phyloP scores from a whole-genome alignment of 2,888 invertebrate species.

The Melitaea athalia region DNA sequence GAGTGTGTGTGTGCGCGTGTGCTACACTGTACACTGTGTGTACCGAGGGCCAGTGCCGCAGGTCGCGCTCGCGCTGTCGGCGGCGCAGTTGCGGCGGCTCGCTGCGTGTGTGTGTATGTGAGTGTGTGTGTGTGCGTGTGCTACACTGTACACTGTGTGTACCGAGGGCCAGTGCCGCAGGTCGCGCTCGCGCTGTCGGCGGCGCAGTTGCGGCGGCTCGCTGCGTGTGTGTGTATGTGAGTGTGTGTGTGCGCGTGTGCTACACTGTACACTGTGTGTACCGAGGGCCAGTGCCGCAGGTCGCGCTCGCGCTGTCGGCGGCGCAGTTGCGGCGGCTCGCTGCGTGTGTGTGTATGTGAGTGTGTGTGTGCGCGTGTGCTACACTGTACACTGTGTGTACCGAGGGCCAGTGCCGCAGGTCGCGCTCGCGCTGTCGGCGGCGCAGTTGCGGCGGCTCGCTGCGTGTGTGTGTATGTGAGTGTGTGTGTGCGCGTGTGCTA shows the following conservation, averaged over 20 bases:
- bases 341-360: neutral
- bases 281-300: slow-evolving; percentile 31
- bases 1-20: neutral
- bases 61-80: no score
- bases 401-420: slow-evolving; percentile 2
- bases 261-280: no score
- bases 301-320: neutral
- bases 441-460: slow-evolving; percentile 50
- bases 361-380: slow-evolving; percentile 24
- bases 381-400: slow-evolving; percentile 22
- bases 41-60: neutral
- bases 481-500: neutral
- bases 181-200: neutral
- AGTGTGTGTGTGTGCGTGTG: no score
- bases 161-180: slow-evolving; percentile 3
- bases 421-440: neutral
- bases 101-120: neutral
- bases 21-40: no score
- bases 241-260: slow-evolving; percentile 39
- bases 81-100: no score
- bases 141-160: no score
- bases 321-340: no score
- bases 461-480: slow-evolving; percentile 87
- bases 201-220: no score
- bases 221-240: neutral